Conservation (phyloP, 1,140 invertebrate species). For the Trachymyrmex cornetzi region DNA sequence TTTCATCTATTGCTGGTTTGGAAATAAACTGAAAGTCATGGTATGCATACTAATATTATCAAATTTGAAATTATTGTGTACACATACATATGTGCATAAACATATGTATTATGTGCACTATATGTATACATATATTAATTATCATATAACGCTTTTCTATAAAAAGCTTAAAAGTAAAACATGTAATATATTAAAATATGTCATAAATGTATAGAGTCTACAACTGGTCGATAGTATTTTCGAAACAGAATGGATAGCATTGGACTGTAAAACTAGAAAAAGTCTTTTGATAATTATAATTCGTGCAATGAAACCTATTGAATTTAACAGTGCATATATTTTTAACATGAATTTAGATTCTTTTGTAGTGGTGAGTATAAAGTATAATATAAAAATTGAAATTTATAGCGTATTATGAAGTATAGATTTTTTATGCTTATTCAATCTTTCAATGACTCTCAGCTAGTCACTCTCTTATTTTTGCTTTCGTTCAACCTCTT, state of each 20-base stretch:
- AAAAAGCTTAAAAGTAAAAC: neutral
- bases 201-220: constrained; percentile 53
- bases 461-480: too few species aligned
- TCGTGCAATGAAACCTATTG: constrained; percentile 57
- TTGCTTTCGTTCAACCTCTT: too few species aligned
- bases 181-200: neutral
- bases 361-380: constrained; percentile 68
- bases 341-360: constrained; percentile 67
- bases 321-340: constrained; percentile 61
- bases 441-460: too few species aligned
- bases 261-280: constrained; percentile 51
- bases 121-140: neutral
- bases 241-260: constrained; percentile 65
- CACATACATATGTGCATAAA: neutral
- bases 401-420: neutral
- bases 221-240: constrained; percentile 56
- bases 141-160: neutral
- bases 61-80: neutral
- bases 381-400: neutral
- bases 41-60: neutral
- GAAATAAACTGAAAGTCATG: constrained; percentile 85
- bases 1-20: constrained; percentile 87
- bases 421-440: too few species aligned
- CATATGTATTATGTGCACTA: too few species aligned
- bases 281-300: constrained; percentile 66